Conservation (phyloP, 1,140 invertebrate genomes). For the Scaptomyza graminum region DNA sequence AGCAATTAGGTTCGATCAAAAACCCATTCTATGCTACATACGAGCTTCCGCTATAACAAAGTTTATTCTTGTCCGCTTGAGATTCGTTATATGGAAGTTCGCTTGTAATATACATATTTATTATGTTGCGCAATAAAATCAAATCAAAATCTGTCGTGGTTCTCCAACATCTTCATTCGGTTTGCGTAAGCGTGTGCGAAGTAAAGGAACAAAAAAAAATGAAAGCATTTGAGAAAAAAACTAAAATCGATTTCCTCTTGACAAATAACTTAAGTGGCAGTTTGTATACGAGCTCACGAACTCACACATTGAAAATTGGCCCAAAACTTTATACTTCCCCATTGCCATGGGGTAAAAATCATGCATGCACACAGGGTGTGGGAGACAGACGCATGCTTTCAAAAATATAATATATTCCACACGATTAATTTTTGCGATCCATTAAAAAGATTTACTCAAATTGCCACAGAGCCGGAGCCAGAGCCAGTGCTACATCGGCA, state of each 20-base stretch:
- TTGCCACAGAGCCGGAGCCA: slow-evolving; percentile 54
- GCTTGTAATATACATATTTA: slow-evolving; percentile 44
- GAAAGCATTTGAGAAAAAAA: slow-evolving; percentile 41
- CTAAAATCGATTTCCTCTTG: slow-evolving; percentile 78
- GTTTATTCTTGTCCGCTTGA: too few relatives aligned
- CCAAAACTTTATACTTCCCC: slow-evolving; percentile 19
- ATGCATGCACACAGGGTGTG: slow-evolving; percentile 12
- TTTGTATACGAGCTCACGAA: slow-evolving; percentile 51
- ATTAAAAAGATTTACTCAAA: slow-evolving; percentile 82
- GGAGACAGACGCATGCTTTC: slow-evolving; percentile 28
- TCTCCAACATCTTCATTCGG: neutral
- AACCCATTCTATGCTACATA: too few relatives aligned
- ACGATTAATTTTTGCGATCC: slow-evolving; percentile 65
- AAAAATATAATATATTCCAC: slow-evolving; percentile 68
- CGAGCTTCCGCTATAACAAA: too few relatives aligned
- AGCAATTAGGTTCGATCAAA: too few relatives aligned
- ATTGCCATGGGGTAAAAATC: slow-evolving; percentile 28
- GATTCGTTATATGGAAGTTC: too few relatives aligned
- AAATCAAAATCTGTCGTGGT: slow-evolving; percentile 53
- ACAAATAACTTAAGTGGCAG: slow-evolving; percentile 69
- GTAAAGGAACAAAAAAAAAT: neutral
- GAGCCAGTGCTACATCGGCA: neutral
- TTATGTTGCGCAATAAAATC: slow-evolving; percentile 64
- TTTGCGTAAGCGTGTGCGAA: neutral
- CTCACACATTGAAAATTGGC: slow-evolving; percentile 23